Percentiles rank a stretch among this genome's conserved stretches.
phyloP scores from a whole-genome alignment of 2,888 invertebrate genomes.

The Incurvaria masculella region DNA sequence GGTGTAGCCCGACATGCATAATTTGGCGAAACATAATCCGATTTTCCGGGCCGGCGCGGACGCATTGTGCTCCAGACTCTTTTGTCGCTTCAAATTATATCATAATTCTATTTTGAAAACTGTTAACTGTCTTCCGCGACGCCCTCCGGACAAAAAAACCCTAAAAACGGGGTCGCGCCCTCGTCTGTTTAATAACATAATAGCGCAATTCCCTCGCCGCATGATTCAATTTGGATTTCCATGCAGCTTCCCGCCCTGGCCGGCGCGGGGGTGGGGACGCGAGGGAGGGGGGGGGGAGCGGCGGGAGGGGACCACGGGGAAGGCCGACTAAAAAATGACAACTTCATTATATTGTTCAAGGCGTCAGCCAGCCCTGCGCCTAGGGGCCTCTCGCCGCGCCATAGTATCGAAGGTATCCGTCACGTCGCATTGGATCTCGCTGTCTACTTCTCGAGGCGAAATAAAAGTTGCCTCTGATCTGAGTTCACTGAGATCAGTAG shows the following conservation, averaged over 20 bases:
- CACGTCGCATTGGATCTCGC: no score
- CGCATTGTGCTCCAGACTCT: constrained; percentile 22
- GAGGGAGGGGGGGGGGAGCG: no score
- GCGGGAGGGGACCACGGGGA: constrained; percentile 22
- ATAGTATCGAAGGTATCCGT: no score
- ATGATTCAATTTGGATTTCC: constrained; percentile 68
- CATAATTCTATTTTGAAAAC: constrained; percentile 56
- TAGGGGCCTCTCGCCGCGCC: not conserved
- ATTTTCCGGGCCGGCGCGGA: constrained; percentile 22
- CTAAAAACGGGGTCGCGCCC: constrained; percentile 50
- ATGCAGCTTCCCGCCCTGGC: constrained; percentile 43
- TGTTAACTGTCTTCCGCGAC: constrained; percentile 51
- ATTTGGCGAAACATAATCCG: constrained; percentile 16
- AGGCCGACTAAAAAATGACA: constrained; percentile 52
- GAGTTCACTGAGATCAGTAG: no score
- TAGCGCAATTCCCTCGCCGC: constrained; percentile 65
- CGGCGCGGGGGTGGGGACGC: no score
- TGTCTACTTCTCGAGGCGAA: no score
- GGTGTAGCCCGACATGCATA: not conserved
- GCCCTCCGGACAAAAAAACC: constrained; percentile 44
- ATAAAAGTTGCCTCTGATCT: no score
- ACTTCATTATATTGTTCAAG: constrained; percentile 55
- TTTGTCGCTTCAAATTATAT: constrained; percentile 52
- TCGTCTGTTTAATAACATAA: constrained; percentile 64
- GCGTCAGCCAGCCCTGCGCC: not conserved